Conservation (phyloP, 2,113 vertebrate genomes). For the Gavia stellata region DNA sequence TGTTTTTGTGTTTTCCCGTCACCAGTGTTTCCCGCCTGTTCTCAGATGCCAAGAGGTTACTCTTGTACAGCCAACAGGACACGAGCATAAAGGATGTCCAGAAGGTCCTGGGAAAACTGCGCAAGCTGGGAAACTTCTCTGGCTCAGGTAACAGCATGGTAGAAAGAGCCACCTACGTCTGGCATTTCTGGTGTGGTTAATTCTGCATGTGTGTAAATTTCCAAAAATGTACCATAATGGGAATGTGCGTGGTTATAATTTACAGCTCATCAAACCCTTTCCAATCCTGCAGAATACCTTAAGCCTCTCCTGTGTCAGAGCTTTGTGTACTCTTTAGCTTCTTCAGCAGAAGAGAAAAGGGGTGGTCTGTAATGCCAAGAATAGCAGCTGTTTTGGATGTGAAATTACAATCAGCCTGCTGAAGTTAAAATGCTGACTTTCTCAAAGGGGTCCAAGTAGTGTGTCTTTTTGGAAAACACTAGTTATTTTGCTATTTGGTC, state of each 20-base stretch:
- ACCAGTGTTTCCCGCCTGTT: conserved; percentile 90
- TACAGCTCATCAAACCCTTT: neutral
- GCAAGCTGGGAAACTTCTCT: conserved; percentile 60
- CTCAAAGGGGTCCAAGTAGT: neutral
- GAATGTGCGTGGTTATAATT: fast-evolving
- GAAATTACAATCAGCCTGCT: neutral
- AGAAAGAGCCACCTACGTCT: neutral
- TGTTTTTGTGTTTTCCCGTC: neutral
- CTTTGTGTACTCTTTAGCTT: neutral
- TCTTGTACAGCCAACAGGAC: conserved; percentile 90
- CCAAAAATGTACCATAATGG: neutral
- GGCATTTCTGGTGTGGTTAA: neutral
- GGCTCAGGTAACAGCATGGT: conserved; percentile 69
- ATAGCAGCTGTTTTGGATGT: neutral
- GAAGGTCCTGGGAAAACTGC: conserved; percentile 67
- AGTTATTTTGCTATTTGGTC: neutral
- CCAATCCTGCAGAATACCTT: neutral
- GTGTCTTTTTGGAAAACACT: neutral
- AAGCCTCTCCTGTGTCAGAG: neutral
- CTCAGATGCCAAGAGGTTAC: conserved; percentile 87
- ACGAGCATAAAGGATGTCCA: conserved; percentile 79
- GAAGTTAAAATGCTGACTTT: neutral
- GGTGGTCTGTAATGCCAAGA: neutral
- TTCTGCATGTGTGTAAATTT: neutral
- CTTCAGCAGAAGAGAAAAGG: neutral